These are phyloP conservation scores for Metopia argyrocephala DNA, from an alignment of 2,888 invertebrate genomes.

Conservation along the genomic window DNA sequence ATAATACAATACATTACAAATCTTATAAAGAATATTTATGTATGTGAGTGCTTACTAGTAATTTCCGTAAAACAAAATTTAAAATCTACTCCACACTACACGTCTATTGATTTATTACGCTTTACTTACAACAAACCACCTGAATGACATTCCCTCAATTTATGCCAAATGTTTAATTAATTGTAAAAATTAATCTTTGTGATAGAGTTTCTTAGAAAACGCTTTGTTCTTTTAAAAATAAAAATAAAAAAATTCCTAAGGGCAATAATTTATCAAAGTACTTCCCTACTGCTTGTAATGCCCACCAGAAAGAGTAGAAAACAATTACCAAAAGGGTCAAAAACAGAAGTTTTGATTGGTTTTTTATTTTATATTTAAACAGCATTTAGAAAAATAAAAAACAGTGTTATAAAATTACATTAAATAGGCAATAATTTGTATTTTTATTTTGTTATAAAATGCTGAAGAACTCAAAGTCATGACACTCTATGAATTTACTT, in stretches of 20 bases:
- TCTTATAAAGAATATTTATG: too few relatives aligned
- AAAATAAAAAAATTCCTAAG: not conserved
- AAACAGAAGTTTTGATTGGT: not conserved
- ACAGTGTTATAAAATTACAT: slow-evolving; percentile 26
- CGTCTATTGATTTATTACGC: too few relatives aligned
- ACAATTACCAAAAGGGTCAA: slow-evolving; percentile 7
- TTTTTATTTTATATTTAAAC: too few relatives aligned
- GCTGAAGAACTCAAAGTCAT: too few relatives aligned
- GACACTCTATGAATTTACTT: too few relatives aligned
- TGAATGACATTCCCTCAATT: not conserved
- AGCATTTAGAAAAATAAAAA: slow-evolving; percentile 1
- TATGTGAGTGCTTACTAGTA: too few relatives aligned
- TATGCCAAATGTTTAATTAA: not conserved
- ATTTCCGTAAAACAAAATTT: too few relatives aligned
- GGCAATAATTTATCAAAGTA: not conserved
- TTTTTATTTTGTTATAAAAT: slow-evolving; percentile 16
- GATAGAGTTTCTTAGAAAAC: not conserved
- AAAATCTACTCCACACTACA: too few relatives aligned
- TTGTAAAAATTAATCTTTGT: not conserved
- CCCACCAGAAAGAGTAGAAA: not conserved
- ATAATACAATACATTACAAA: too few relatives aligned
- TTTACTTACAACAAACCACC: too few relatives aligned
- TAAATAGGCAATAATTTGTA: slow-evolving; percentile 39
- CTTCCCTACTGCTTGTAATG: not conserved
- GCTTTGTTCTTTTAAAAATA: not conserved